Percentiles rank a stretch among this genome's conserved stretches.
Evolutionary conservation across 2,888 invertebrate genomes (phyloP).

Genomic region (Drosophila nr. fundita): DNA sequence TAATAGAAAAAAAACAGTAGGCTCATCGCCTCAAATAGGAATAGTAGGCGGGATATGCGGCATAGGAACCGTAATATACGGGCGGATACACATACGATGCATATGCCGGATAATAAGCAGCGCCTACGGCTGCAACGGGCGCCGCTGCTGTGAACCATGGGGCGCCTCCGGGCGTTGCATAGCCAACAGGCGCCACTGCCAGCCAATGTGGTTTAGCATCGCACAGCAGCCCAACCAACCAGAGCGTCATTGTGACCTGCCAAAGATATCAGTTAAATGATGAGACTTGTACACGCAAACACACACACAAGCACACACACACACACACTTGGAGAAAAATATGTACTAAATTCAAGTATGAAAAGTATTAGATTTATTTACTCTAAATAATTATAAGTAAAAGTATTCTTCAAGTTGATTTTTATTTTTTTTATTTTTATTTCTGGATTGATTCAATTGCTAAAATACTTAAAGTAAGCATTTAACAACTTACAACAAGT

Average conservation of each 20-base stretch:
- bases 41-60: slow-evolving; percentile 74
- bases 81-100: slow-evolving; percentile 71
- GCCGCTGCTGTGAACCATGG: slow-evolving; percentile 45
- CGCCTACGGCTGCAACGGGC: slow-evolving; percentile 38
- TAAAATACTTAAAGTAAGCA: neutral
- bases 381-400: neutral
- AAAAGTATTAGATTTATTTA: neutral
- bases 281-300: slow-evolving; percentile 1
- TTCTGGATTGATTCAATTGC: neutral
- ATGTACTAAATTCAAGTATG: neutral
- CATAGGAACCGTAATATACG: slow-evolving; percentile 68
- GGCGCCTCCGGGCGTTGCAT: slow-evolving; percentile 62
- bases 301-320: neutral
- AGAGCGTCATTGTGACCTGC: slow-evolving; percentile 55
- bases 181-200: slow-evolving; percentile 63
- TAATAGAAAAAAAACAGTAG: slow-evolving; percentile 10
- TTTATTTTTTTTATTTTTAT: neutral
- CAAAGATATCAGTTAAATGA: slow-evolving; percentile 9
- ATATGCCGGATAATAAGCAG: slow-evolving; percentile 72
- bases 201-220: slow-evolving; percentile 66
- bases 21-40: slow-evolving; percentile 64
- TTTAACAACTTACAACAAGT: neutral
- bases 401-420: neutral
- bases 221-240: slow-evolving; percentile 24
- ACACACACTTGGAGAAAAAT: neutral